phyloP scores from a whole-genome alignment of 2,888 invertebrate species.

The Xanthorhoe designata region DNA sequence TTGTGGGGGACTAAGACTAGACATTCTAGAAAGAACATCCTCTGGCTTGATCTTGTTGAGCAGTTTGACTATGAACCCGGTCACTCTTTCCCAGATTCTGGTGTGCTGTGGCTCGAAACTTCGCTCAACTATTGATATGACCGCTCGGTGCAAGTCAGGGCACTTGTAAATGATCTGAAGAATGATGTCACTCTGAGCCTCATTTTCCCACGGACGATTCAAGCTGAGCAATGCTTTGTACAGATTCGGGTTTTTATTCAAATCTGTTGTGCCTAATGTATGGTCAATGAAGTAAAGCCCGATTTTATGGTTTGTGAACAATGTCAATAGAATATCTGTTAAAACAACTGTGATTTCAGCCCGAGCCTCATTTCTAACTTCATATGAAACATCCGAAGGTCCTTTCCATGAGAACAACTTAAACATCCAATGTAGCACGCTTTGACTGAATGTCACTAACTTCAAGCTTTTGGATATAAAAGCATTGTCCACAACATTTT shows the following conservation, averaged over 20 bases:
- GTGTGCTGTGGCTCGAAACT: constrained; percentile 87
- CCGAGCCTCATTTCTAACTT: constrained; percentile 62
- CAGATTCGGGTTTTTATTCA: constrained; percentile 86
- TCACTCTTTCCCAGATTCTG: constrained; percentile 81
- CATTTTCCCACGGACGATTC: constrained; percentile 89
- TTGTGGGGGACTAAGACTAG: constrained; percentile 79
- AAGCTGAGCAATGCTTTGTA: constrained; percentile 87
- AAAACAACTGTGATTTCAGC: constrained; percentile 83
- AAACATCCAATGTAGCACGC: constrained; percentile 88
- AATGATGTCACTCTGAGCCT: constrained; percentile 87
- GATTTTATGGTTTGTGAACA: constrained; percentile 91
- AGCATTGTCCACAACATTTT: constrained; percentile 87
- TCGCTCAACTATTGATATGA: constrained; percentile 85
- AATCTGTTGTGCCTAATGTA: constrained; percentile 85
- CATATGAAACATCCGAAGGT: constrained; percentile 79
- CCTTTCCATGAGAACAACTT: constrained; percentile 92
- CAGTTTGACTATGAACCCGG: constrained; percentile 76
- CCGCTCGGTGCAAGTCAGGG: constrained; percentile 89
- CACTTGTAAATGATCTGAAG: constrained; percentile 88
- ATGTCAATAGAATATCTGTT: constrained; percentile 89
- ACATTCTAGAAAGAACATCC: constrained; percentile 76
- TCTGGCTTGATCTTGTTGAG: constrained; percentile 77
- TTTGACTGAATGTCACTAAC: constrained; percentile 89
- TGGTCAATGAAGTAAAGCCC: constrained; percentile 92
- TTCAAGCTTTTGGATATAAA: constrained; percentile 90